These are phyloP conservation scores for Cheirogaleus major DNA, from an alignment of 2,797 vertebrate genomes.

Conservation along the genomic window DNA sequence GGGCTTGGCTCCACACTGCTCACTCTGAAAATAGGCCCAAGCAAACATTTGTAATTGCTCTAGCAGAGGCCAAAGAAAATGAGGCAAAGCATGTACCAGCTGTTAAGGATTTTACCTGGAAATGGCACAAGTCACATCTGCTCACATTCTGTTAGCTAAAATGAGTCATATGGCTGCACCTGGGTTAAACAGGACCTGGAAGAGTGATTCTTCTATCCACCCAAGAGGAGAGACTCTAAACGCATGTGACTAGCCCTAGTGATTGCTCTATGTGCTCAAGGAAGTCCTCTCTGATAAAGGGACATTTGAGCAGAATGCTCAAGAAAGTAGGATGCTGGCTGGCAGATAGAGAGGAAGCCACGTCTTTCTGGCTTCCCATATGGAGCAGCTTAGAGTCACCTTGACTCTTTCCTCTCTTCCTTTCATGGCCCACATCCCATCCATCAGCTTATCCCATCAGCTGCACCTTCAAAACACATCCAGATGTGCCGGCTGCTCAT, in stretches of 20 bases:
- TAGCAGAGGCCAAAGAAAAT: neutral
- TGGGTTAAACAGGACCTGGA: neutral
- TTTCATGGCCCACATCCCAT: neutral
- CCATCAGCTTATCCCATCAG: neutral
- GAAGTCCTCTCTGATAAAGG: neutral
- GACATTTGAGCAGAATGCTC: conserved; percentile 1
- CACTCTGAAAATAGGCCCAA: neutral
- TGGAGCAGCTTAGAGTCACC: neutral
- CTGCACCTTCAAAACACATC: neutral
- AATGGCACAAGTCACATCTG: neutral
- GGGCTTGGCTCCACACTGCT: neutral
- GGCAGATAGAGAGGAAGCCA: neutral
- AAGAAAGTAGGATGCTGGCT: neutral
- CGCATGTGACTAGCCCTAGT: neutral
- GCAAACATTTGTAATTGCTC: neutral
- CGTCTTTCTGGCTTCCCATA: neutral
- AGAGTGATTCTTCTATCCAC: neutral
- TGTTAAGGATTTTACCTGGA: conserved; percentile 11
- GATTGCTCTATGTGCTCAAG: neutral
- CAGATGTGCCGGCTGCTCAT: neutral
- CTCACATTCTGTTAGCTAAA: neutral
- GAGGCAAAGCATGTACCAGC: neutral
- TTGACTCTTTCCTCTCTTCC: neutral
- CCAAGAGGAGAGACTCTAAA: neutral
- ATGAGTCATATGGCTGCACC: neutral